Evolutionary conservation across 1,140 invertebrate genomes (phyloP), one percentile per base, ranked within the genome.

Genomic region (Bombyx mandarina): DNA sequence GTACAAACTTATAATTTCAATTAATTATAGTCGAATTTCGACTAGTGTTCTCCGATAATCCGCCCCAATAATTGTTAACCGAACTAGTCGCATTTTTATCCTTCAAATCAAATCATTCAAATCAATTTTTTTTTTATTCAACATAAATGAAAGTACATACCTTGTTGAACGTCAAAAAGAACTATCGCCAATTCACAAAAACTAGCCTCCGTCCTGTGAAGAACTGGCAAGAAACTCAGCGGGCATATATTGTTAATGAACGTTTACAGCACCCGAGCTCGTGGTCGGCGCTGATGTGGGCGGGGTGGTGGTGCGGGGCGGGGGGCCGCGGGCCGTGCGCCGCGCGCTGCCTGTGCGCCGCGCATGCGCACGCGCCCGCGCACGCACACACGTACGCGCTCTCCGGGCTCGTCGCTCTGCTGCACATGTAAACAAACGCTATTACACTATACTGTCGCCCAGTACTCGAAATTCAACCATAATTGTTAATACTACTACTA

Each of bases 261-360:
- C 12, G 12, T 18, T 18, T 18, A 18, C 26, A 51, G 50, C 26
- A 51, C 7, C 50, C 50, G 18, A 43, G 42, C 6, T 71, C 62
- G 57, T 80, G 75, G 76, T 51, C 56, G 63, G 79, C 70, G 8
- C 46, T 59, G 54, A 58, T 77, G 56, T 62, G 56, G 3, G 82
- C 82, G 57, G 74, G 58, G 75, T 81, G 78, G 82, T 85, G 82
- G 82, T 85, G 82, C 72, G 82, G 82, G 54, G 81, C 73, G 62
- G 73, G 65, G 42, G 81, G 81, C 43, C 73, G 69, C 62, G 74
- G 75, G 60, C 68, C 64, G n/a, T 85, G 81, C 70, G 69, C 75
- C 7, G 57, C 61, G 60, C 74, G 71, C 56, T 84, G 81, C 65
- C 63, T 76, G 42, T 60, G 66, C 56, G 71, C 71, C 35, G 71